phyloP scores from a whole-genome alignment of 2,888 invertebrate species.

The Scaptodrosophila latifasciaeformis region DNA sequence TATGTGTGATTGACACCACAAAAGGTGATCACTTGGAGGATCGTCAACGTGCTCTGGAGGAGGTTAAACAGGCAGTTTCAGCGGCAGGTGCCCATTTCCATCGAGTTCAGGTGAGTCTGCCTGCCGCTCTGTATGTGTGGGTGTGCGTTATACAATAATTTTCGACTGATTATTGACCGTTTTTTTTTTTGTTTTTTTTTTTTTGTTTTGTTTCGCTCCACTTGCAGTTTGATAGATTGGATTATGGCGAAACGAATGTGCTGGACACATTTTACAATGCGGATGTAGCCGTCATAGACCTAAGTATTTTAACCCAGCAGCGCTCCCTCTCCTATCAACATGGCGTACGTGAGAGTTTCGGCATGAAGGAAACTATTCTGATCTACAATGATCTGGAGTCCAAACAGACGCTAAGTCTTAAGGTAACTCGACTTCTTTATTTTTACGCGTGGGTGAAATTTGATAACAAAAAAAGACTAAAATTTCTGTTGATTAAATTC shows the following conservation, averaged over 20 bases:
- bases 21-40: conserved; percentile 84
- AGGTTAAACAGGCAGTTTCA: conserved; percentile 87
- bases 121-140: conserved; percentile 12
- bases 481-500: conserved; percentile 2
- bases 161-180: too few species aligned
- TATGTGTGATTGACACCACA: conserved; percentile 87
- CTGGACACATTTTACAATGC: conserved; percentile 98
- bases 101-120: conserved; percentile 83
- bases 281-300: conserved; percentile 96
- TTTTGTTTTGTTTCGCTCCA: conserved; percentile 60
- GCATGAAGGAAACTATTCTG: conserved; percentile 95
- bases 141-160: conserved; percentile 41
- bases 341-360: conserved; percentile 97
- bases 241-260: conserved; percentile 97
- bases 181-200: too few species aligned
- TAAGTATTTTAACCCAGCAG: conserved; percentile 93
- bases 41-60: conserved; percentile 88
- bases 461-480: too few species aligned
- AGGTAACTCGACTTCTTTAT: conserved; percentile 79
- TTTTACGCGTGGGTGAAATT: neutral
- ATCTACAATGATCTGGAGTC: conserved; percentile 92
- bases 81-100: conserved; percentile 87
- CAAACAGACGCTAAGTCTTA: conserved; percentile 89
- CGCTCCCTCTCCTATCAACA: conserved; percentile 96
- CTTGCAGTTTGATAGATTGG: conserved; percentile 93